Base-by-base conservation (phyloP, 2,888 invertebrate genomes). In the Acleris literana region DNA sequence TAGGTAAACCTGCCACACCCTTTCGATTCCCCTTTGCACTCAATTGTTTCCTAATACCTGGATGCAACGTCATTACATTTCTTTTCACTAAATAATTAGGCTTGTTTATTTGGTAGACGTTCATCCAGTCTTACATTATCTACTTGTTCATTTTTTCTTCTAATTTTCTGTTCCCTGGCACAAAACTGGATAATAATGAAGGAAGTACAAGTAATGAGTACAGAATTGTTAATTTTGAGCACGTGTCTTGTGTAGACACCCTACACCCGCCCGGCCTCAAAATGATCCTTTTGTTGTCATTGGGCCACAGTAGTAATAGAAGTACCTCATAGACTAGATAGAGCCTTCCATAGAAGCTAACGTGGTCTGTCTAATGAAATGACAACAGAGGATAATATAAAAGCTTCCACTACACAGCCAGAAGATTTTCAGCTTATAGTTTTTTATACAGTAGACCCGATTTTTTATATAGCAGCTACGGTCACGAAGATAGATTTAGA, bases 161-260 rank as follows among this genome's bases (percentile, higher is more conserved):
- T 80, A 79, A 84, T 86, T 84, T 85, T 89, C 84, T 89, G 82
- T 85, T 65, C 87, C 90, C 88, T 89, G 86, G 91, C 91, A 91
- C 90, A 79, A 78, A 80, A 78, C 85, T 73, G 91, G 88, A 88
- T 81, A 84, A 80, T 79, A 77, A 82, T 78, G 77, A 90, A 92
- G 92, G 92, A 92, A 92, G 92, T 92, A 92, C 92, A 92, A 92
- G 92, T 92, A 92, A 91, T 90, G 83, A 89, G 86, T 90, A 86
- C 82, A 90, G 81, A 87, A 85, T 88, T 90, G 85, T 85, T 90
- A 84, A 85, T 83, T 39, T 80, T 85, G 84, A 83, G 91, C 91
- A 91, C 91, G 90, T 89, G 91, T 88, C 88, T 89, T 90, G 89
- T 87, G 83, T 91, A 91, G 89, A 85, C 88, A 88, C 82, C 87